Evolutionary conservation across 2,888 invertebrate species (phyloP), one percentile per base, ranked within the genome.

Genomic region (Brachyptera risi): DNA sequence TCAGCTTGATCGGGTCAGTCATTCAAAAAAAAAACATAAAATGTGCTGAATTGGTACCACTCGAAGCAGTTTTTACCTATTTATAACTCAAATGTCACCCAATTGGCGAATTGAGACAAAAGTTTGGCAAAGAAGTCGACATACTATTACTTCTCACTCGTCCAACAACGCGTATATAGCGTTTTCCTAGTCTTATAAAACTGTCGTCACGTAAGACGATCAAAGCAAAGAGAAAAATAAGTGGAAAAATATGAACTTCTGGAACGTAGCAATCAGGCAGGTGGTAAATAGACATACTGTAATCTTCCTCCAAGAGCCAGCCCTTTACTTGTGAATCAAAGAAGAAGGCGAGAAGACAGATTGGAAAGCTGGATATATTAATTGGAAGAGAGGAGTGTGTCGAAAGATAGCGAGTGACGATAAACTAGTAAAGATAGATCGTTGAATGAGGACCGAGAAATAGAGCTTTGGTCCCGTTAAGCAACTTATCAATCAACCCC

Each of bases 351-450:
- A 38, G 21, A 54, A 37, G 3, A 23, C 35, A 38, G 9, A 37
- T 19, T 11, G 54, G 31, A 17, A 31, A n/a, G n/a, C 23, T 11
- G 35, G 54, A 54, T 54, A 54, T 54, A 54, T 54, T 54, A 54
- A 54, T 54, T 54, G 54, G 54, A 54, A 54, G 21, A 37, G 35
- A 54, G 54, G 37, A 54, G 54, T 54, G 54, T 54, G 54, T 23
- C 54, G 35, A 37, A 23, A 54, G 54, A 54, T 54, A 54, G 35
- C 21, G 35, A 35, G 35, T 21, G 37, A 37, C 54, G 54, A 54
- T 54, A 54, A 54, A 54, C 35, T 54, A 23, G 35, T 19, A 19
- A 35, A 35, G 54, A 54, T 37, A 23, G 54, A 54, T 54, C 23
- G 23, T 17, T 17, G 35, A 17, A 31, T 13, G 19, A 17, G 23